Base-by-base conservation (phyloP, 2,888 invertebrate species). In the Synergus umbraculus region DNA sequence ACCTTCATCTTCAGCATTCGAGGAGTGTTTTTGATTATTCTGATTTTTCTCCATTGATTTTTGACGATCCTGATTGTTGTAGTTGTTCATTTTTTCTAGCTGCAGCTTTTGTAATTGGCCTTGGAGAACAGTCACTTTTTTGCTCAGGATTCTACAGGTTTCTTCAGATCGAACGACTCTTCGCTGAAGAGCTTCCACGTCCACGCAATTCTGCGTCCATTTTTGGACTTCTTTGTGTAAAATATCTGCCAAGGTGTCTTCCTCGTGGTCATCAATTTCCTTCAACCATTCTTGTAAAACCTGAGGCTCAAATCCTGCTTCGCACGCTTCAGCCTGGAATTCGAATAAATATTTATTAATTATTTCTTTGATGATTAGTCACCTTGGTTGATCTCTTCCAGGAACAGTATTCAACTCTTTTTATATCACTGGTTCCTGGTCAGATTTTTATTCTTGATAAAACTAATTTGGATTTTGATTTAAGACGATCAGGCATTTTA, bases 1-100 rank as follows among this genome's bases (percentile, higher is more conserved):
- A 8, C 97, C 97, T 93, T 97, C 97, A 89, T 97, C 97, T 92
- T 97, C 97, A 60, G 96, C 96, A 84, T 97, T 96, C 8, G 96
- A 96, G 64, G 96, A 95, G 3, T 90, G 85, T 64, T 90, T 90
- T 46, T 86, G 85, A 18, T 79, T 79, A 15, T 13, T 49, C n/a
- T 79, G 78, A 13, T 0, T 69, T 10, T 69, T 69, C 5, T 73
- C 73, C 9, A 54, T 22, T 78, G 95, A 94, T 46, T 88, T 86
- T 54, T 85, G 83, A 4, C 87, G 85, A 5, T 86, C 86, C 63
- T 81, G 46, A 73, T 41, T 73, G 65, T 89, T 90, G 84, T 89
- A 88, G 78, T 81, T 86, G 80, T 89, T 91, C 79, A 88, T 84
- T 73, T 90, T 89, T 43, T 90, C 91, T 46, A 89, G 79, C 73